Base-by-base conservation (phyloP, 2,888 invertebrate species). In the Smittia sp. region DNA sequence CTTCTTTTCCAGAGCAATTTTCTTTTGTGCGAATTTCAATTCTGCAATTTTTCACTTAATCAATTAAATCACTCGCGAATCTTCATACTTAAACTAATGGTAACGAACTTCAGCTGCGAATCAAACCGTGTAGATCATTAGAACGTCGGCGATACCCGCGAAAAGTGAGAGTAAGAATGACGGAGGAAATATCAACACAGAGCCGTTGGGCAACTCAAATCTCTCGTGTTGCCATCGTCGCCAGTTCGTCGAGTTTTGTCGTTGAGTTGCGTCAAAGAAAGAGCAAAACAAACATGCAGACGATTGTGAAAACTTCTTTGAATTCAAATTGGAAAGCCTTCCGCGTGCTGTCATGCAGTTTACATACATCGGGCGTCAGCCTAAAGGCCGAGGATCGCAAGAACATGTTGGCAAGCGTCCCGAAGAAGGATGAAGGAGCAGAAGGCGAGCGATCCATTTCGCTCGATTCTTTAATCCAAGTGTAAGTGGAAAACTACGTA, bases 361-460 rank as follows among this genome's bases (percentile, higher is more conserved):
- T 81, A 0, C 80, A 81, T 74, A 79, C 79, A 2, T 77, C 76
- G 32, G 70, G 75, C 0, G 11, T 74, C 1, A 74, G 79, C 6
- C 77, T 79, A 32, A 85, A 85, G 77, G 84, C 82, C 0, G 83
- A 84, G 75, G 85, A 86, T 75, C 80, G 85, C 32, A 84, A 82
- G 76, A 83, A 85, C 80, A 86, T 86, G 86, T 77, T 86, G 15
- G 82, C 82, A 39, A 85, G 86, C 4, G 66, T 86, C 74, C 86
- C 86, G 18, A 79, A 80, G 13, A 79, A 79, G 75, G 93, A 94
- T 80, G 91, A 93, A 79, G 94, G 93, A 66, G 91, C 90, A 0
- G 85, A 85, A 74, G 94, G 94, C 58, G 93, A 93, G 81, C 87
- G 85, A 78, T 82, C 87, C 0, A 79, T 89, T 38, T 90, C 90